Conservation (phyloP, 2,888 invertebrate species). For the Esperia sulphurella region DNA sequence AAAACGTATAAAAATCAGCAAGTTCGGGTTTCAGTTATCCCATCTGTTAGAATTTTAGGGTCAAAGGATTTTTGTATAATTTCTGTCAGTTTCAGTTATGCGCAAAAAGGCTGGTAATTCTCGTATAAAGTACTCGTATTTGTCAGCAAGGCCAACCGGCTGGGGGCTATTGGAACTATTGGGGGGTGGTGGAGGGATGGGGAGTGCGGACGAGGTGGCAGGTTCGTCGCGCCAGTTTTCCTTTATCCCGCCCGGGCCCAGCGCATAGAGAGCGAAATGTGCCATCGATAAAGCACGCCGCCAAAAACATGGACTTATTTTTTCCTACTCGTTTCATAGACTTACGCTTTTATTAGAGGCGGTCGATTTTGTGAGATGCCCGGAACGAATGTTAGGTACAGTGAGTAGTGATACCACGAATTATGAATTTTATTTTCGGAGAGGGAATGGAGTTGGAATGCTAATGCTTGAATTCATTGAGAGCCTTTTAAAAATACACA, state of each 20-base stretch:
- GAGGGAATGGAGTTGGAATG: not conserved
- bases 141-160: constrained; percentile 37
- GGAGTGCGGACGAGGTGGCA: constrained; percentile 16
- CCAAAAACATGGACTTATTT: constrained; percentile 42
- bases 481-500: not conserved
- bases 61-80: constrained; percentile 23
- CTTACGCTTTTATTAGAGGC: constrained; percentile 10
- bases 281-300: constrained; percentile 45
- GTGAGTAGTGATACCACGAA: not conserved
- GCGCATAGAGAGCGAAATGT: constrained; percentile 47
- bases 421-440: not conserved
- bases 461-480: not conserved
- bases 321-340: constrained; percentile 13
- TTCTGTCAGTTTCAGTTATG: constrained; percentile 7
- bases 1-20: constrained; percentile 26
- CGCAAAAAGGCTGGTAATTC: constrained; percentile 15
- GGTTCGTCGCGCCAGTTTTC: constrained; percentile 35
- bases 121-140: constrained; percentile 24
- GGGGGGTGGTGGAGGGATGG: constrained; percentile 10
- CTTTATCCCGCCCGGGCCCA: constrained; percentile 25
- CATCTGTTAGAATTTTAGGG: constrained; percentile 17
- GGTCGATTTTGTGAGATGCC: not conserved
- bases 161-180: constrained; percentile 27
- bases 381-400: not conserved
- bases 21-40: constrained; percentile 15